These are phyloP conservation scores for Sphyrna mokarran DNA, from an alignment of 2,113 vertebrate genomes.

Conservation along the genomic window DNA sequence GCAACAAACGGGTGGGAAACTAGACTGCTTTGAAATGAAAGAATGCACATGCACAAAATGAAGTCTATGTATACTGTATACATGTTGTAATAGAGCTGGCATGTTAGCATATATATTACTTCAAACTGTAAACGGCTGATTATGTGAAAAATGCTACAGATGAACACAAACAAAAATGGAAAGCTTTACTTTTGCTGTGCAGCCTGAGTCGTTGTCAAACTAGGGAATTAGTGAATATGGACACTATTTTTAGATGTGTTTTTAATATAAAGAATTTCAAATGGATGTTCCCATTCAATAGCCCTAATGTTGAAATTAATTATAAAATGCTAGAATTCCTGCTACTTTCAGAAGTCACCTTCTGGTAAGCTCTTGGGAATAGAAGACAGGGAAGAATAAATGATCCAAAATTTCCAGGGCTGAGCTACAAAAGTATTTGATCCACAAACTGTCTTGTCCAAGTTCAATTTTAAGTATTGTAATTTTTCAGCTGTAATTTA, in stretches of 20 bases:
- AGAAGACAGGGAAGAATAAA: background rate
- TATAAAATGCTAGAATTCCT: background rate
- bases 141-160: slow-evolving; percentile 20
- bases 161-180: background rate
- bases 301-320: background rate
- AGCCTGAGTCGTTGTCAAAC: background rate
- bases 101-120: background rate
- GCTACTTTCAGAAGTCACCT: background rate
- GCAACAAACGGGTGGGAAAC: too few relatives aligned
- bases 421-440: background rate
- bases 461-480: background rate
- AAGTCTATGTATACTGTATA: slow-evolving; percentile 27
- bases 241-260: background rate
- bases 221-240: background rate
- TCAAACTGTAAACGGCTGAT: background rate
- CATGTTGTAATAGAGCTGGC: background rate
- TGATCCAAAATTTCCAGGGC: background rate
- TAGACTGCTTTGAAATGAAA: background rate
- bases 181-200: background rate
- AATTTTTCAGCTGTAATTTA: background rate
- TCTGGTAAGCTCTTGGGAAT: background rate
- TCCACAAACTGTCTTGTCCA: background rate
- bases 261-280: background rate
- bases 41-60: slow-evolving; percentile 2
- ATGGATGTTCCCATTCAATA: background rate